Conservation (phyloP, 2,888 invertebrate genomes). For the Charanyca ferruginea region DNA sequence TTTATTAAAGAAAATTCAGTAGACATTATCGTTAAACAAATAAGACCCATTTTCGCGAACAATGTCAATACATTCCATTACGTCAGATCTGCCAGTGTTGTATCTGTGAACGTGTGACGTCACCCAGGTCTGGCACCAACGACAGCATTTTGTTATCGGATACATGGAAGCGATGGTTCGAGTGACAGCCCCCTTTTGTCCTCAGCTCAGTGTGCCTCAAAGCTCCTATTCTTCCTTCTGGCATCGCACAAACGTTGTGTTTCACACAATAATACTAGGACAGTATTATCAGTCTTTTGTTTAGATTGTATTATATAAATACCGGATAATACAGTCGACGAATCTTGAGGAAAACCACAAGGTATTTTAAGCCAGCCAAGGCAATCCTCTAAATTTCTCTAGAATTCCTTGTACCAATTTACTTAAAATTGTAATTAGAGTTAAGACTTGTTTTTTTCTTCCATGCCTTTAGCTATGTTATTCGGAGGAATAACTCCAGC, state of each 20-base stretch:
- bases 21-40: slow-evolving; percentile 34
- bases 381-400: slow-evolving; percentile 13
- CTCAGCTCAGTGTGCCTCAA: slow-evolving; percentile 63
- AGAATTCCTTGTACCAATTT: slow-evolving; percentile 34
- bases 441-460: slow-evolving; percentile 42
- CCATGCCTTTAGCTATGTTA: slow-evolving; percentile 29
- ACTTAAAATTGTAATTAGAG: slow-evolving; percentile 48
- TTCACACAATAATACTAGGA: slow-evolving; percentile 58
- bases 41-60: slow-evolving; percentile 46
- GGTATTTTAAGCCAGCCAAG: slow-evolving; percentile 32
- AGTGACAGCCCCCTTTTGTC: slow-evolving; percentile 71
- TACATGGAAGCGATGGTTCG: slow-evolving; percentile 65
- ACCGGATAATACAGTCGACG: slow-evolving; percentile 20
- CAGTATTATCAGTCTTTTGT: slow-evolving; percentile 53
- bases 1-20: slow-evolving; percentile 65
- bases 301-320: slow-evolving; percentile 34
- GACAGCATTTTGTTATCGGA: slow-evolving; percentile 73
- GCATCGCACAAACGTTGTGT: slow-evolving; percentile 60
- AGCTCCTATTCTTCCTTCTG: slow-evolving; percentile 69
- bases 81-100: slow-evolving; percentile 63
- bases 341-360: slow-evolving; percentile 41
- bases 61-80: slow-evolving; percentile 52
- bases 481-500: slow-evolving; percentile 36
- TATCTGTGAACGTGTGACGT: slow-evolving; percentile 67
- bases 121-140: slow-evolving; percentile 64